These are phyloP conservation scores for Lophius americanus DNA, from an alignment of 2,797 vertebrate genomes.

Conservation along the genomic window DNA sequence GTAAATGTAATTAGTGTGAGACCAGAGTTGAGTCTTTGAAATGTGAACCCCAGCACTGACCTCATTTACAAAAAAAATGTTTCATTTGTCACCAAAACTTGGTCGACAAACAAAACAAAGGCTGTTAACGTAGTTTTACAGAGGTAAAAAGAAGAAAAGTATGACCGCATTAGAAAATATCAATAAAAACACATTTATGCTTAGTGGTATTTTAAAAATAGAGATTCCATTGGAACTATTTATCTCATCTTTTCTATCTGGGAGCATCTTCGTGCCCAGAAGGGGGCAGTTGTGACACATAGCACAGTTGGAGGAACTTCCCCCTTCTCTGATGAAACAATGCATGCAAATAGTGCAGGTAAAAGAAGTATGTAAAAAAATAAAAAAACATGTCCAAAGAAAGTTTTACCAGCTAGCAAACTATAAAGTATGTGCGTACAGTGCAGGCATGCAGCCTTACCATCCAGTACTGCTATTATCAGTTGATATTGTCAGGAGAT, in stretches of 20 bases:
- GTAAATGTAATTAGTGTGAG: slow-evolving; percentile 44
- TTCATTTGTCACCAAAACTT: slow-evolving; percentile 41
- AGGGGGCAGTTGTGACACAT: slow-evolving; percentile 75
- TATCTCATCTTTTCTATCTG: neutral
- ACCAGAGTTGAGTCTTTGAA: slow-evolving; percentile 43
- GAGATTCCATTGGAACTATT: neutral
- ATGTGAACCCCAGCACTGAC: slow-evolving; percentile 37
- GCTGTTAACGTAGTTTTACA: neutral
- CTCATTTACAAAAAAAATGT: slow-evolving; percentile 34
- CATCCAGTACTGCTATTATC: neutral
- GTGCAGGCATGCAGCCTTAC: neutral
- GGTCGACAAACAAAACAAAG: neutral
- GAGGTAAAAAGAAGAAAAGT: neutral
- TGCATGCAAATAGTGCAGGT: neutral
- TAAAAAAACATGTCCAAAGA: neutral
- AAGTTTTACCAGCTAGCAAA: neutral
- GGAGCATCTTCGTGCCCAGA: slow-evolving; percentile 56
- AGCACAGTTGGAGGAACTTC: slow-evolving; percentile 1
- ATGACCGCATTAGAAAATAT: neutral
- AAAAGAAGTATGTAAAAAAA: too few species aligned
- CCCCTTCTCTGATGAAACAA: slow-evolving; percentile 6
- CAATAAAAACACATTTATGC: neutral
- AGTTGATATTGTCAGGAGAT: neutral
- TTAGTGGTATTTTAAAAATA: neutral
- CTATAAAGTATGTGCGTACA: neutral